A percentile compares a stretch with the other conserved stretches of the same genome.
Conservation (phyloP, 2,113 vertebrate species). For the Tapirus terrestris region DNA sequence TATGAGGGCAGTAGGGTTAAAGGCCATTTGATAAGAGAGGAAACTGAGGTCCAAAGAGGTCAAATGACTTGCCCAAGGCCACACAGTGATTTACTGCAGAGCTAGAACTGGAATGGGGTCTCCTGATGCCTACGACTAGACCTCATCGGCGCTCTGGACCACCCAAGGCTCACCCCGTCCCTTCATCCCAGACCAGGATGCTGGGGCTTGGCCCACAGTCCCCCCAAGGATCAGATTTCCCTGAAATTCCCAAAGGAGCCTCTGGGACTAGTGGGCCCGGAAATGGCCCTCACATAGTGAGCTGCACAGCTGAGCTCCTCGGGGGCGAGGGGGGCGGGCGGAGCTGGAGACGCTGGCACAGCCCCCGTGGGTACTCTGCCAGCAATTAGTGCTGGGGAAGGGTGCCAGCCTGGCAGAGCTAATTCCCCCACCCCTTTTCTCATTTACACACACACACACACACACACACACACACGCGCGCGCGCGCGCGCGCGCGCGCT, state of each 20-base stretch:
- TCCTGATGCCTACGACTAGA: background rate
- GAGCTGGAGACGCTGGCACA: constrained; percentile 70
- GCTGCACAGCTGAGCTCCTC: constrained; percentile 75
- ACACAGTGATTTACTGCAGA: background rate
- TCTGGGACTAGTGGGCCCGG: constrained; percentile 21
- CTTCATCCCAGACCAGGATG: background rate
- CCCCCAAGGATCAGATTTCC: constrained; percentile 41
- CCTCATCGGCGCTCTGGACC: background rate
- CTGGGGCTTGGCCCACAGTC: background rate
- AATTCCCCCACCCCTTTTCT: constrained; percentile 70
- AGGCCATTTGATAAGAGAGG: background rate
- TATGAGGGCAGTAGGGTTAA: background rate
- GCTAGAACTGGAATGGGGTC: background rate
- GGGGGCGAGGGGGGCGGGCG: constrained; percentile 68
- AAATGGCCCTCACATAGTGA: constrained; percentile 48
- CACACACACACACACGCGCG: background rate
- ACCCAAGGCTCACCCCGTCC: background rate
- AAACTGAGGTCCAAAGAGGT: constrained; percentile 25
- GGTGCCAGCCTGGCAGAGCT: constrained; percentile 79
- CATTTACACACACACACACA: constrained; percentile 56
- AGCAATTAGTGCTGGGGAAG: constrained; percentile 81
- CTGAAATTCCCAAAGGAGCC: constrained; percentile 56
- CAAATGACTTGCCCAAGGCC: background rate
- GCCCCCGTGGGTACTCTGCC: constrained; percentile 79
- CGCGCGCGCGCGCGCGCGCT: background rate